phyloP scores from a whole-genome alignment of 2,888 invertebrate genomes.

The Temnothorax rugatulus region DNA sequence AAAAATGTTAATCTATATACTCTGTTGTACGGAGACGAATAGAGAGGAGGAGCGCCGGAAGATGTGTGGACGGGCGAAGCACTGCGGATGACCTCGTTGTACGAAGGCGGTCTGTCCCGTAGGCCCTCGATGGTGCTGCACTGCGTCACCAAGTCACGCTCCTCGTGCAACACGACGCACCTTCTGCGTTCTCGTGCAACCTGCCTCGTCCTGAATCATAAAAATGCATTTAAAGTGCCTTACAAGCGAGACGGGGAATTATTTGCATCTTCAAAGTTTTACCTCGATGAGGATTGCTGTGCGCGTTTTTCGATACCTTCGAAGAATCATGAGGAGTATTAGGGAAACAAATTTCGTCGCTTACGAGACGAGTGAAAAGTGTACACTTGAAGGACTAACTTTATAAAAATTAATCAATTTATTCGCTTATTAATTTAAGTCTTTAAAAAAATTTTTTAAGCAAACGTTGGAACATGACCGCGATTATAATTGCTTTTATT shows the following conservation, averaged over 20 bases:
- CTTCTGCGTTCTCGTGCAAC: background rate
- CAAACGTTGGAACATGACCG: background rate
- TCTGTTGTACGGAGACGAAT: slow-evolving; percentile 66
- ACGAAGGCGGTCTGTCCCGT: slow-evolving; percentile 81
- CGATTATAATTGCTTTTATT: background rate
- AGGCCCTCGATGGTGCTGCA: slow-evolving; percentile 22
- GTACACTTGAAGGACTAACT: background rate
- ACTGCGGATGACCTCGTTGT: slow-evolving; percentile 75
- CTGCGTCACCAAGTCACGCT: background rate
- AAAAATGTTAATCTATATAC: slow-evolving; percentile 61
- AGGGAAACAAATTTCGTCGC: background rate
- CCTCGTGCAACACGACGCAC: background rate
- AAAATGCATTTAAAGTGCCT: background rate
- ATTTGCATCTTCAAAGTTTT: background rate
- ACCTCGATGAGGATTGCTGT: too few relatives aligned
- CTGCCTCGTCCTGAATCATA: background rate
- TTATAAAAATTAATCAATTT: background rate
- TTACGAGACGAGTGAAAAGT: background rate
- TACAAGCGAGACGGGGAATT: background rate
- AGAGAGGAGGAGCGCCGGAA: slow-evolving; percentile 77
- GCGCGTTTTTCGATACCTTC: too few relatives aligned
- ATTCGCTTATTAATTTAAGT: background rate
- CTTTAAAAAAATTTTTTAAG: background rate
- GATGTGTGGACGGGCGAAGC: slow-evolving; percentile 78
- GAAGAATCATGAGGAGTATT: too few relatives aligned